phyloP scores from a whole-genome alignment of 2,113 vertebrate genomes.

The Paracanthobrama guichenoti region DNA sequence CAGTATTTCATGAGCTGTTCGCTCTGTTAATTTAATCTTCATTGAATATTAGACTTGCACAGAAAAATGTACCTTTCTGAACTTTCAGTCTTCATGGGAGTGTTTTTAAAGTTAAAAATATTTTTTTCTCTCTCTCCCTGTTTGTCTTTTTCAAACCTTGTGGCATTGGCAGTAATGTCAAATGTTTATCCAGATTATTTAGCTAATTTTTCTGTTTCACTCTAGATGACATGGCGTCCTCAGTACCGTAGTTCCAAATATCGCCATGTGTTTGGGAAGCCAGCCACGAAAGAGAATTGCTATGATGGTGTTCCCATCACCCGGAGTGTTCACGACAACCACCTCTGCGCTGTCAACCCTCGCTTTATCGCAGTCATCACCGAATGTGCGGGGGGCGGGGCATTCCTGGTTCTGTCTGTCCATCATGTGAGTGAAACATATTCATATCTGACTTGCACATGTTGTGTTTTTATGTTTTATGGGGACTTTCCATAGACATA shows the following conservation, averaged over 20 bases:
- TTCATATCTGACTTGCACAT: not conserved
- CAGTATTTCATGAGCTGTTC: not conserved
- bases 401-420: conserved; percentile 89
- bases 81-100: not conserved
- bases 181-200: not conserved
- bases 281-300: conserved; percentile 83
- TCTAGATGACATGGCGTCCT: conserved; percentile 90
- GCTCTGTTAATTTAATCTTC: not conserved
- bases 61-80: not conserved
- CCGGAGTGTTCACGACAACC: conserved; percentile 88
- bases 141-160: not conserved
- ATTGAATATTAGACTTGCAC: not conserved
- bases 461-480: too few relatives aligned
- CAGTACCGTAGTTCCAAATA: conserved; percentile 91
- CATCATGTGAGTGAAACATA: conserved; percentile 76
- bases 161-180: not conserved
- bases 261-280: conserved; percentile 87
- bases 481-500: too few relatives aligned
- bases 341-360: conserved; percentile 91
- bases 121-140: not conserved
- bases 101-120: not conserved
- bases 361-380: conserved; percentile 92
- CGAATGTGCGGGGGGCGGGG: conserved; percentile 85
- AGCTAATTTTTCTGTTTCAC: conserved; percentile 6
- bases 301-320: conserved; percentile 90